Percentiles rank a stretch among this genome's conserved stretches.
These are phyloP conservation scores for Cyrtonyx montezumae DNA, from an alignment of 2,113 vertebrate genomes.

Conservation along the genomic window DNA sequence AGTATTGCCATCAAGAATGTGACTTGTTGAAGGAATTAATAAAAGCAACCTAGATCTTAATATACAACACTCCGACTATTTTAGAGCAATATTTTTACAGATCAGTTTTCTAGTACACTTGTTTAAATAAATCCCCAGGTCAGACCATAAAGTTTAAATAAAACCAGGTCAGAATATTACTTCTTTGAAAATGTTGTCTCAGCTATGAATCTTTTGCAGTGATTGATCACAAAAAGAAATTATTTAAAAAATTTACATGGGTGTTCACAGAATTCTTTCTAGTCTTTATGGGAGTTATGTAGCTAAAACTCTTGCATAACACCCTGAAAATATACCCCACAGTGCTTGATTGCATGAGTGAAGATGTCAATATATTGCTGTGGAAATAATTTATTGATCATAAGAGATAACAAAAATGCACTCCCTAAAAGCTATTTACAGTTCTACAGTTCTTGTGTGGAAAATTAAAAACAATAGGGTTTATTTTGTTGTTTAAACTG, in stretches of 20 bases:
- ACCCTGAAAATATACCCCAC: neutral
- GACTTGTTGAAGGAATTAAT: neutral
- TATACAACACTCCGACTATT: neutral
- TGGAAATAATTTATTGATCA: conserved; percentile 46
- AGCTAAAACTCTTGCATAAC: neutral
- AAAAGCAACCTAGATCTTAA: neutral
- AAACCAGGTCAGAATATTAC: neutral
- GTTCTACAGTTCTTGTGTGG: conserved; percentile 19
- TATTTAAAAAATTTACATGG: neutral
- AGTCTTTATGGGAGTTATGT: neutral
- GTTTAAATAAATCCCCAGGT: neutral
- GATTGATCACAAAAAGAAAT: neutral
- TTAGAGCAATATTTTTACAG: neutral
- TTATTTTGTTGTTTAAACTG: conserved; percentile 58
- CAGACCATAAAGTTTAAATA: neutral
- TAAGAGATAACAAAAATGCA: conserved; percentile 41
- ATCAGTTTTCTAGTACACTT: neutral
- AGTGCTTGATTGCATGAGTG: neutral
- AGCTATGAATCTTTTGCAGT: neutral
- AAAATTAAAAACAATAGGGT: conserved; percentile 37
- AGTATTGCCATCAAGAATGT: neutral
- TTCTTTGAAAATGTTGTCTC: neutral
- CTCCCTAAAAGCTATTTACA: conserved; percentile 35
- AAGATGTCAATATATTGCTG: conserved; percentile 37
- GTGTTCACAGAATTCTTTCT: neutral